phyloP scores from a whole-genome alignment of 2,113 vertebrate genomes.

The Albula glossodonta region DNA sequence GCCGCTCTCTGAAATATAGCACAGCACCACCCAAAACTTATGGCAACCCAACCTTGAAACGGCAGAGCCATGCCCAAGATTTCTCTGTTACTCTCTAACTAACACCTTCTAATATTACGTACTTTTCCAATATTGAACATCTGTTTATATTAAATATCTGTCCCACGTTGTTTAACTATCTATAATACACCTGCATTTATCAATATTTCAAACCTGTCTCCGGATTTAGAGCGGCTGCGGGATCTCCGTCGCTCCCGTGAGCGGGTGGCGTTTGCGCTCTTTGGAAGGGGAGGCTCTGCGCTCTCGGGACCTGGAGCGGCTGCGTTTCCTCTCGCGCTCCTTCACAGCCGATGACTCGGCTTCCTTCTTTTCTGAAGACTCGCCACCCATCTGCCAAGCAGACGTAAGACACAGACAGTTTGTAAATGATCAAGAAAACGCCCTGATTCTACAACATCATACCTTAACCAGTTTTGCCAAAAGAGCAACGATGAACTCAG shows the following conservation, averaged over 20 bases:
- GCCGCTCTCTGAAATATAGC: conserved; percentile 76
- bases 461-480: neutral
- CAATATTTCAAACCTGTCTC: conserved; percentile 74
- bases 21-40: neutral
- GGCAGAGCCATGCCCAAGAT: too few species aligned
- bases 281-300: conserved; percentile 82
- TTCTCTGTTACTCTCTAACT: too few species aligned
- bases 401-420: neutral
- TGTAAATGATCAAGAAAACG: neutral
- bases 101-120: too few species aligned
- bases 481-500: too few species aligned
- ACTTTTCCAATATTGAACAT: neutral
- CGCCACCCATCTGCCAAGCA: conserved; percentile 84
- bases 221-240: conserved; percentile 83
- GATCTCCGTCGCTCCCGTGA: conserved; percentile 84
- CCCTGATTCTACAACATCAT: neutral
- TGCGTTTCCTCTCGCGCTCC: conserved; percentile 84
- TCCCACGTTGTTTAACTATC: too few species aligned
- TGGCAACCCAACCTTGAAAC: too few species aligned
- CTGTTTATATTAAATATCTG: neutral
- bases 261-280: conserved; percentile 82
- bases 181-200: neutral
- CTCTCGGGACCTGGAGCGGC: conserved; percentile 81
- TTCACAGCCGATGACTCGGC: conserved; percentile 77
- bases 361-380: conserved; percentile 85